Evolutionary conservation across 2,797 vertebrate species (phyloP).

Genomic region (Brachymystax lenok): DNA sequence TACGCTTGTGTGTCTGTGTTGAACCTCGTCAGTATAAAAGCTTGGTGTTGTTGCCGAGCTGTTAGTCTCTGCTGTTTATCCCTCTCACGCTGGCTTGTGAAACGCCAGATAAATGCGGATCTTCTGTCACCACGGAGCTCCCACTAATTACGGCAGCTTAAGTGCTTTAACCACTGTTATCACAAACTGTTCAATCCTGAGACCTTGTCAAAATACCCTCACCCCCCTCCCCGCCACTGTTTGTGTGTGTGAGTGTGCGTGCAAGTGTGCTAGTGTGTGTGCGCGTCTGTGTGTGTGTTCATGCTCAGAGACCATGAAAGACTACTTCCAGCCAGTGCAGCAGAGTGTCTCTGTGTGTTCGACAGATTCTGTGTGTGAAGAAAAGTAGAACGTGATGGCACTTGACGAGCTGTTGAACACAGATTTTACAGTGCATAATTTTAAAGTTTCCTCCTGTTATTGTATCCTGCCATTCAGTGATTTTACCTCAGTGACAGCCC

Average conservation of each 20-base stretch:
- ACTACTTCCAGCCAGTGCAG: constrained; percentile 11
- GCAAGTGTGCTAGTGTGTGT: not conserved
- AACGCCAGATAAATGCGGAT: constrained; percentile 78
- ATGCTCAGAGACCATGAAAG: constrained; percentile 6
- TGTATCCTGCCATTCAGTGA: constrained; percentile 15
- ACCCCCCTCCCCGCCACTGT: constrained; percentile 14
- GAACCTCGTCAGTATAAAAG: constrained; percentile 28
- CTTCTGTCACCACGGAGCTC: constrained; percentile 75
- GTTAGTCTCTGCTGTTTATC: constrained; percentile 59
- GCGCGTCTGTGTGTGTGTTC: constrained; percentile 7
- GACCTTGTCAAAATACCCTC: constrained; percentile 63
- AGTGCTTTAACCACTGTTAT: constrained; percentile 81
- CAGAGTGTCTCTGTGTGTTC: constrained; percentile 53
- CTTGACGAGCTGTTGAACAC: constrained; percentile 55
- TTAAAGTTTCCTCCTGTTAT: constrained; percentile 49
- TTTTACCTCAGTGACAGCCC: constrained; percentile 32
- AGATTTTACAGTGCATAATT: constrained; percentile 55
- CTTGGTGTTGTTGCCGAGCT: constrained; percentile 42
- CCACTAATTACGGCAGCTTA: constrained; percentile 83
- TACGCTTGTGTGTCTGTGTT: constrained; percentile 37
- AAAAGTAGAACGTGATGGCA: constrained; percentile 45
- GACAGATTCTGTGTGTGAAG: constrained; percentile 43
- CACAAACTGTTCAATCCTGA: constrained; percentile 71
- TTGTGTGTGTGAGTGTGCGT: constrained; percentile 20
- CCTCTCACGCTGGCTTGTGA: constrained; percentile 70